A percentile compares a stretch with the other conserved stretches of the same genome.
Evolutionary conservation across 2,888 invertebrate species (phyloP).

Genomic region (Dasysyrphus tricinctus): DNA sequence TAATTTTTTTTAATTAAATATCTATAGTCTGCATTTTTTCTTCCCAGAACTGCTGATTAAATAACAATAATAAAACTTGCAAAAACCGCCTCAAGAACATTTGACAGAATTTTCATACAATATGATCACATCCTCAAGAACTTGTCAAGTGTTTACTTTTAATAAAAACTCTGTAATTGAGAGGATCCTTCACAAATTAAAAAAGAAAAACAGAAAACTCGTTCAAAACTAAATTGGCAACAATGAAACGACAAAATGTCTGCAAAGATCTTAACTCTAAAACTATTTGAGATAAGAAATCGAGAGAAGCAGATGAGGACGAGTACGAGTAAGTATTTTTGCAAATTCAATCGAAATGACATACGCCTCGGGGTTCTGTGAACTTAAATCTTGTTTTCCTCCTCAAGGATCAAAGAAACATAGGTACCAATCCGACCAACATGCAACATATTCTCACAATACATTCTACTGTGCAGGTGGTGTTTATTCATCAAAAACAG

Average conservation of each 20-base stretch:
- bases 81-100: conserved; percentile 21
- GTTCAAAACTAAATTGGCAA: conserved; percentile 43
- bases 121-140: conserved; percentile 28
- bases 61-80: not conserved
- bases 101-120: not conserved
- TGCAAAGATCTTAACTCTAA: conserved; percentile 4
- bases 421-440: not conserved
- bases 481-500: conserved; percentile 51
- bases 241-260: conserved; percentile 27
- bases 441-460: conserved; percentile 55
- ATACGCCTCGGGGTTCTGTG: conserved; percentile 25
- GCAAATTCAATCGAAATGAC: conserved; percentile 36
- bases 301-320: conserved; percentile 6
- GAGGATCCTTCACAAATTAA: conserved; percentile 43
- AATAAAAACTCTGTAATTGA: conserved; percentile 59
- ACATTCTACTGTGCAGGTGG: conserved; percentile 33
- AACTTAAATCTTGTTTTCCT: conserved; percentile 46
- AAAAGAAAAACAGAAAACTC: conserved; percentile 47
- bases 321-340: not conserved
- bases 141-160: conserved; percentile 61
- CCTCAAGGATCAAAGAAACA: not conserved
- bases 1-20: not conserved
- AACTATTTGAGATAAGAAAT: conserved; percentile 1
- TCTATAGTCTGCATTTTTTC: not conserved
- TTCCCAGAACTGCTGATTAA: not conserved